These are phyloP conservation scores for Mya arenaria DNA, from an alignment of 1,140 invertebrate genomes.

Conservation along the genomic window DNA sequence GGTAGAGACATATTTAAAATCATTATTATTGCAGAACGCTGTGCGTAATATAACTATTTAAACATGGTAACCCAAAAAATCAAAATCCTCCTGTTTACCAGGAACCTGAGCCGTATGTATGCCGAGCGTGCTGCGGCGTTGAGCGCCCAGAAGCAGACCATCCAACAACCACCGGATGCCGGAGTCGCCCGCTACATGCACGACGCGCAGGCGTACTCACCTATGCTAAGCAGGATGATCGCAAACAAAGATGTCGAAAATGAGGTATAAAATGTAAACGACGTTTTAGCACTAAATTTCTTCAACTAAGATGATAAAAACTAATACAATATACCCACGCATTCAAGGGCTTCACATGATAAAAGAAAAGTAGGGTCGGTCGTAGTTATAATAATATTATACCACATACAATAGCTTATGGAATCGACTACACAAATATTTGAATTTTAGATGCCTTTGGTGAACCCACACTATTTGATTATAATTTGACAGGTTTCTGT, in stretches of 20 bases:
- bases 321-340: no score
- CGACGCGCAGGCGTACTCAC: not conserved
- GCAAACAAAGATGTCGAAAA: conserved; percentile 26
- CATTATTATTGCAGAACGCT: not conserved
- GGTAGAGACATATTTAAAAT: not conserved
- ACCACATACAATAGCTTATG: no score
- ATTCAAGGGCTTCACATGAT: no score
- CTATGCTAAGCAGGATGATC: conserved; percentile 34
- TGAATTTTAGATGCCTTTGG: no score
- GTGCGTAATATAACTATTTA: not conserved
- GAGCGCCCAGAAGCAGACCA: not conserved
- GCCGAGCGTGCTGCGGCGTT: not conserved
- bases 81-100: not conserved
- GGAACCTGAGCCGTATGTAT: not conserved
- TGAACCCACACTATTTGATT: no score
- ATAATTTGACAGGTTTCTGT: no score
- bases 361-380: no score
- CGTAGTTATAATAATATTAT: no score
- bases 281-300: no score
- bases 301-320: no score
- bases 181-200: not conserved
- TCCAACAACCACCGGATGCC: not conserved
- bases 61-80: not conserved
- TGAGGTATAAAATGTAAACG: no score
- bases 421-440: no score